These are phyloP conservation scores for Myripristis murdjan DNA, from an alignment of 2,797 vertebrate genomes.

Conservation along the genomic window DNA sequence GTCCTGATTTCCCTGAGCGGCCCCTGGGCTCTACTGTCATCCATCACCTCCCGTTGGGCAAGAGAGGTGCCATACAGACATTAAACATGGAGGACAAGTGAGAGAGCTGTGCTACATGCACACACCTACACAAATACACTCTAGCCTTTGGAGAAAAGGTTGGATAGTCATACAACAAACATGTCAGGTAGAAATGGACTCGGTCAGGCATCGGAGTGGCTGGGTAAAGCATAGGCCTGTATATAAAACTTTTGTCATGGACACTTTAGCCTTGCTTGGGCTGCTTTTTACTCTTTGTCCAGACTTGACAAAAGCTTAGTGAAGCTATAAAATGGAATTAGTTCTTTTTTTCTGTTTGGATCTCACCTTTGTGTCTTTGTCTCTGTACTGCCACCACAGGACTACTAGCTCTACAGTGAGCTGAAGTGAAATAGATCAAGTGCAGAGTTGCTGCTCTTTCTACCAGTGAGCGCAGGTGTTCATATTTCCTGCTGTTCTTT, in stretches of 20 bases:
- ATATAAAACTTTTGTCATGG: no score
- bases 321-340: no score
- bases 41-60: slow-evolving; percentile 26
- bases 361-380: slow-evolving; percentile 1
- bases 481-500: slow-evolving; percentile 40
- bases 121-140: slow-evolving; percentile 5
- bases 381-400: slow-evolving; percentile 1
- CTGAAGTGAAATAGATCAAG: slow-evolving; percentile 6
- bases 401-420: slow-evolving; percentile 6
- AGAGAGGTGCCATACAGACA: slow-evolving; percentile 1
- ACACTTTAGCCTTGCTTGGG: no score
- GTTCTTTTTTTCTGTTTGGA: no score
- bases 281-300: no score
- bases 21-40: slow-evolving; percentile 17
- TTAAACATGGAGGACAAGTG: slow-evolving; percentile 16
- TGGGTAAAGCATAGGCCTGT: not conserved
- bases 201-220: not conserved
- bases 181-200: not conserved
- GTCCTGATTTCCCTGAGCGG: slow-evolving; percentile 15
- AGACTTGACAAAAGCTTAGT: no score
- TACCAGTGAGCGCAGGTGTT: slow-evolving; percentile 56
- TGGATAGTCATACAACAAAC: not conserved
- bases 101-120: not conserved
- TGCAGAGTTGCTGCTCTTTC: slow-evolving; percentile 13
- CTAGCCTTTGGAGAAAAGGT: not conserved